Base-by-base conservation (phyloP, 2,113 vertebrate species). In the Pseudolaguvia tuberculata region DNA sequence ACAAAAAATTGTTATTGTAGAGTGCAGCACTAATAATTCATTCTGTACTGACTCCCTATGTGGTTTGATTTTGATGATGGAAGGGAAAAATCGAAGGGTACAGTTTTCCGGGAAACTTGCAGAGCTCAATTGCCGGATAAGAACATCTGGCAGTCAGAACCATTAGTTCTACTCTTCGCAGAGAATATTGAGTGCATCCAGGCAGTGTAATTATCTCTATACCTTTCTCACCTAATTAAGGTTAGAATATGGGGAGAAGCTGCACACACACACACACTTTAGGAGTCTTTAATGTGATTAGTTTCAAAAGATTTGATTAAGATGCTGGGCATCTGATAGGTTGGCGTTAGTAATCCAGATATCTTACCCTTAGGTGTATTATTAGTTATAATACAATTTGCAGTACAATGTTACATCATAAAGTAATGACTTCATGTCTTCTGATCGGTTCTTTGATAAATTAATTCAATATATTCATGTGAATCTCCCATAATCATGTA, bases 81-180 rank as follows among this genome's bases (percentile, higher is more conserved):
- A 39, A 57, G 67, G 75, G 70, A 70, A 70, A 75, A 76, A 71
- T 71, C 31, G 51, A 68, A 72, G 73, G 55, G 57, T 75, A 73
- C 73, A 31, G 20, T 76, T 80, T 80, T 80, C 69, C 78, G 61
- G 78, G 78, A 80, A 80, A 68, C 73, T 52, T 70, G 48, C 45
- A 18, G 21, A 9, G 73, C 48, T 76, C 65, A 76, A 72, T 80
- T 76, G 78, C 68, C 65, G 78, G 61, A 76, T 80, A 76, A 71
- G 73, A 76, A 80, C 78, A 80, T 80, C 78, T 80, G 78, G 62
- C 75, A 80, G 73, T 76, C 76, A 76, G 51, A 73, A 61, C 47
- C 2, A 12, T 25, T 23, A 27, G 18, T 48, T 57, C 18, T 75
- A 11, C 17, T 75, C 47, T 67, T 31, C 65, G 18, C 31, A 45